phyloP scores from a whole-genome alignment of 1,140 invertebrate genomes.

The Zaprionus camerounensis region DNA sequence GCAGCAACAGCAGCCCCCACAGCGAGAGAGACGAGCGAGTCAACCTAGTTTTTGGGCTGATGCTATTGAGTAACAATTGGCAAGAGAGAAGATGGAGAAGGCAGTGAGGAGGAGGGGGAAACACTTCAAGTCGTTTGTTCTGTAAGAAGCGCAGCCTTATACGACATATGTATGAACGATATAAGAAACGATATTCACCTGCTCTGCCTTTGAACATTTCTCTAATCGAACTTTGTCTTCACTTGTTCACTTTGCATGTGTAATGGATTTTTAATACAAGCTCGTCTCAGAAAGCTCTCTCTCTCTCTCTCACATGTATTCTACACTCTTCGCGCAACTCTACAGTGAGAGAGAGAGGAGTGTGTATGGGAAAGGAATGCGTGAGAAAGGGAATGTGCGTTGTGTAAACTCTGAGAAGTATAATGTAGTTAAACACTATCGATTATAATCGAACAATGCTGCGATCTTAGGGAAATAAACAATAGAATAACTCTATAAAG shows the following conservation, averaged over 20 bases:
- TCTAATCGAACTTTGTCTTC: constrained; percentile 6
- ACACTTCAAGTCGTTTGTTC: neutral
- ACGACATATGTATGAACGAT: too few species aligned
- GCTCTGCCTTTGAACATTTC: neutral
- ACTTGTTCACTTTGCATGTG: neutral
- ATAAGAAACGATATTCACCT: neutral
- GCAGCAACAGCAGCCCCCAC: constrained; percentile 43
- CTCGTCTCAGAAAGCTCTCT: neutral
- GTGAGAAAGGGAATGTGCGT: neutral
- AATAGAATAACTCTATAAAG: too few species aligned
- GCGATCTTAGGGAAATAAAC: too few species aligned
- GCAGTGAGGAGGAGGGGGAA: neutral
- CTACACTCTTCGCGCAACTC: neutral
- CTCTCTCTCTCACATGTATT: neutral
- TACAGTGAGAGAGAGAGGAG: neutral
- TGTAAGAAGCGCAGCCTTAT: neutral
- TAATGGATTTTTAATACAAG: neutral
- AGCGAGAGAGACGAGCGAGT: constrained; percentile 32
- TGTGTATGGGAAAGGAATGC: neutral
- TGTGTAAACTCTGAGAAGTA: neutral
- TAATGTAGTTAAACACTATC: neutral
- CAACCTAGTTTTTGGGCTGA: constrained; percentile 68
- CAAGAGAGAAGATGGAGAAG: neutral
- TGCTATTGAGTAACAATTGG: constrained; percentile 72
- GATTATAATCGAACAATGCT: neutral